phyloP scores from a whole-genome alignment of 2,888 invertebrate genomes.

The Drosophila basisetae region DNA sequence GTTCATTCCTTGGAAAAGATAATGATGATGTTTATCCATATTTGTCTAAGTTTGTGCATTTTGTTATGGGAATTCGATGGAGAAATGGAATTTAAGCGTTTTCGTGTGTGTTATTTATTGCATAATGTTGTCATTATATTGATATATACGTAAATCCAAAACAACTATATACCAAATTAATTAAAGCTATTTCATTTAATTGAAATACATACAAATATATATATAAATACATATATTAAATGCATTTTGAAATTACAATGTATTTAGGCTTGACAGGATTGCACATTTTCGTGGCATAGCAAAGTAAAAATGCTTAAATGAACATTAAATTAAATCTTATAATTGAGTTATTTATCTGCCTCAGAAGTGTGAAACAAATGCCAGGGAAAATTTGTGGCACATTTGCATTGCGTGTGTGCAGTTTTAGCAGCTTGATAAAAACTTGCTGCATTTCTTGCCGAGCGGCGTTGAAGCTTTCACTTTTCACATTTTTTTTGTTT shows the following conservation, averaged over 20 bases:
- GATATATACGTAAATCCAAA: conserved; percentile 38
- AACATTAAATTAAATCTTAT: not conserved
- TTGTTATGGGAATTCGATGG: conserved; percentile 24
- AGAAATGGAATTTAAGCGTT: conserved; percentile 34
- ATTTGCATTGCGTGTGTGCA: conserved; percentile 16
- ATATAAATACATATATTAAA: conserved; percentile 22
- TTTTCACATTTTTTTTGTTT: conserved; percentile 17
- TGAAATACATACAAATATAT: conserved; percentile 2
- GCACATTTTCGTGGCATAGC: not conserved
- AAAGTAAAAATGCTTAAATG: not conserved
- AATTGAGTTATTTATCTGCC: not conserved
- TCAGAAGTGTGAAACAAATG: not conserved
- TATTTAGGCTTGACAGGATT: too few species aligned
- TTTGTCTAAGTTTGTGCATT: not conserved
- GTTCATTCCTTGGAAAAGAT: conserved; percentile 3
- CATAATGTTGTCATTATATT: conserved; percentile 25
- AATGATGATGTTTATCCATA: not conserved
- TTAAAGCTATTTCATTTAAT: conserved; percentile 24
- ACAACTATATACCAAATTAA: conserved; percentile 52
- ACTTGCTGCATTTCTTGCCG: conserved; percentile 14
- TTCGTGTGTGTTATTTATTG: conserved; percentile 59
- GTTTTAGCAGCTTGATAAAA: conserved; percentile 20
- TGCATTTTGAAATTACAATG: not conserved
- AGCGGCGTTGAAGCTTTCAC: conserved; percentile 23
- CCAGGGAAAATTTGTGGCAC: not conserved